Evolutionary conservation across 2,888 invertebrate genomes (phyloP).

Genomic region (Athalia rosae): DNA sequence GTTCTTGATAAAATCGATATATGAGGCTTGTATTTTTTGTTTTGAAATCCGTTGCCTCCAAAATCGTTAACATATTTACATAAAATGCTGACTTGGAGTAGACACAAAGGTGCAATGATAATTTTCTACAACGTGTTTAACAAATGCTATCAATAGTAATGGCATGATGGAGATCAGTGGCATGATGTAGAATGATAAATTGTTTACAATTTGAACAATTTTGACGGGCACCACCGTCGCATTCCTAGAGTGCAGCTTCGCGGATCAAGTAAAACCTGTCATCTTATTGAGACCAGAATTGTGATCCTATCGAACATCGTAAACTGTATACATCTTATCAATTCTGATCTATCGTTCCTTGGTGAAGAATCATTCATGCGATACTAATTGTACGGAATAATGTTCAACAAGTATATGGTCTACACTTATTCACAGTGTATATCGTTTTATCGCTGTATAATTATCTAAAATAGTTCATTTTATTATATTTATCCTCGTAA

Average conservation of each 20-base stretch:
- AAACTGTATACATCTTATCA: background rate
- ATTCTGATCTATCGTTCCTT: background rate
- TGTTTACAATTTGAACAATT: too few relatives aligned
- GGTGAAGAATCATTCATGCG: background rate
- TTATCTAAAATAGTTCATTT: slow-evolving; percentile 2
- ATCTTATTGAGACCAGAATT: background rate
- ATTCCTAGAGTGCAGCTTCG: background rate
- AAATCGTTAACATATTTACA: too few relatives aligned
- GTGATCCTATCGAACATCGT: background rate
- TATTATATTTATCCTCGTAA: slow-evolving; percentile 19
- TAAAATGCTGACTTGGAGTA: too few relatives aligned
- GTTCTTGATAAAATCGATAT: background rate
- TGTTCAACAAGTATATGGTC: background rate
- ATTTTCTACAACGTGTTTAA: too few relatives aligned
- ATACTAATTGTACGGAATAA: background rate
- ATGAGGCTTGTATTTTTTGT: too few relatives aligned
- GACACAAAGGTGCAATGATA: too few relatives aligned
- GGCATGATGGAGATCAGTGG: too few relatives aligned
- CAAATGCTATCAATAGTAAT: too few relatives aligned
- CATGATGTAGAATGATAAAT: too few relatives aligned
- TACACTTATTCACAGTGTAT: background rate
- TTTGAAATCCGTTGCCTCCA: too few relatives aligned
- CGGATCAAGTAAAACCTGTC: background rate
- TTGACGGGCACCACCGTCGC: background rate
- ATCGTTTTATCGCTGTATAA: background rate